phyloP scores from a whole-genome alignment of 2,797 vertebrate species.

The Morus bassanus region DNA sequence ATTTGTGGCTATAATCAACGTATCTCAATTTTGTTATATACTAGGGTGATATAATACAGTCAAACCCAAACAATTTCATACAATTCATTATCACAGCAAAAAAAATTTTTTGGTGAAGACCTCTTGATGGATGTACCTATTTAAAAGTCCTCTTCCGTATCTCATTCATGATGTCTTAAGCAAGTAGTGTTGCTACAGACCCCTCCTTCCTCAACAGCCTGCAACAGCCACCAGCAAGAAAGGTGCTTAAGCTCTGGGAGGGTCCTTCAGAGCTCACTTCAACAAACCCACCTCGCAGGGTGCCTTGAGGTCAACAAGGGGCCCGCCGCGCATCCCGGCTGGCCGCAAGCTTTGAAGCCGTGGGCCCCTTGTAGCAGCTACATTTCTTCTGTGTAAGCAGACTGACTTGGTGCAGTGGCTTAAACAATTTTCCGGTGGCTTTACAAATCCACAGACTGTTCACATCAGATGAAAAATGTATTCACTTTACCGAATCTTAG shows the following conservation, averaged over 20 bases:
- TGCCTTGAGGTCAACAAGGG: not conserved
- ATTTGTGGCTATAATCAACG: not conserved
- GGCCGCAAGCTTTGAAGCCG: not conserved
- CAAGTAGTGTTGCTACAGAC: not conserved
- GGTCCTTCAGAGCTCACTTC: not conserved
- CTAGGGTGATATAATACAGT: not conserved
- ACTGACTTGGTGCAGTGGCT: slow-evolving; percentile 17
- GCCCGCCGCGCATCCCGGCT: rapidly evolving
- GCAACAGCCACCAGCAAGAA: not conserved
- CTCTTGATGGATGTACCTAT: not conserved
- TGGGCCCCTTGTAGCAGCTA: not conserved
- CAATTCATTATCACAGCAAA: not conserved
- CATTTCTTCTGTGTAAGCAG: not conserved
- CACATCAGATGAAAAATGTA: slow-evolving; percentile 71
- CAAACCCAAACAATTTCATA: not conserved
- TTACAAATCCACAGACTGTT: slow-evolving; percentile 52
- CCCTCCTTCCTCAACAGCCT: not conserved
- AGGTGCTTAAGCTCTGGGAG: not conserved
- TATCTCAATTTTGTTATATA: not conserved
- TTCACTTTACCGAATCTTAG: slow-evolving; percentile 70
- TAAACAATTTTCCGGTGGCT: slow-evolving; percentile 58
- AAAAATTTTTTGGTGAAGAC: not conserved
- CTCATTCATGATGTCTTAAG: not conserved
- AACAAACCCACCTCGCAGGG: not conserved
- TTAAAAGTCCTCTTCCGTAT: not conserved